A percentile compares a stretch with the other conserved stretches of the same genome.
phyloP scores from a whole-genome alignment of 2,888 invertebrate species.

The Beris morrisii region DNA sequence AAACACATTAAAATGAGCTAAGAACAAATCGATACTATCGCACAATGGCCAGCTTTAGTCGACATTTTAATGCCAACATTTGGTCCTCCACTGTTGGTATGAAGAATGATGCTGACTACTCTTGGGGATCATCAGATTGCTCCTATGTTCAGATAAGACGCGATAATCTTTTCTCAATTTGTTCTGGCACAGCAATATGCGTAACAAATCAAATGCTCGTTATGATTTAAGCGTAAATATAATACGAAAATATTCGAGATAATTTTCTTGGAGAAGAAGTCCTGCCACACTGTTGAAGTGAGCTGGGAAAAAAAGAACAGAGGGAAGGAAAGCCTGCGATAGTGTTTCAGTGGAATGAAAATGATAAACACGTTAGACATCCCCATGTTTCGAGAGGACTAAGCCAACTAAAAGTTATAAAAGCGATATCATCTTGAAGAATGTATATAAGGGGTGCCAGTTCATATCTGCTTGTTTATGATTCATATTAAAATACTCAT shows the following conservation, averaged over 20 bases:
- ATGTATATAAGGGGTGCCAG: slow-evolving; percentile 8
- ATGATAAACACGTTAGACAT: too few relatives aligned
- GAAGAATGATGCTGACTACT: too few relatives aligned
- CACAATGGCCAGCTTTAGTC: too few relatives aligned
- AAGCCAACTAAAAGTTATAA: neutral
- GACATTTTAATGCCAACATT: too few relatives aligned
- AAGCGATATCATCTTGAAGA: slow-evolving; percentile 1
- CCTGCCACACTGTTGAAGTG: too few relatives aligned
- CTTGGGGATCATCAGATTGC: slow-evolving; percentile 16
- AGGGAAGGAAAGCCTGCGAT: too few relatives aligned
- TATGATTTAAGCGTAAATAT: slow-evolving; percentile 1
- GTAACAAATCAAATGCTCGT: slow-evolving; percentile 23
- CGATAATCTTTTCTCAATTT: slow-evolving; percentile 20
- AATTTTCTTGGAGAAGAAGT: slow-evolving; percentile 2
- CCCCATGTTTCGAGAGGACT: neutral
- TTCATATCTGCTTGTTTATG: slow-evolving; percentile 15
- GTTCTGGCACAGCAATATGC: slow-evolving; percentile 15
- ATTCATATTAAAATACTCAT: slow-evolving; percentile 20
- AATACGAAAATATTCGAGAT: neutral
- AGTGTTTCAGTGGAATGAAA: too few relatives aligned
- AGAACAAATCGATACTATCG: too few relatives aligned
- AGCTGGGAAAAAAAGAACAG: too few relatives aligned
- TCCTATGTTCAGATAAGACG: slow-evolving; percentile 12
- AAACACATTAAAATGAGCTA: too few relatives aligned
- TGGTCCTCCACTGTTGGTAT: too few relatives aligned